Base-by-base conservation (phyloP, 1,140 invertebrate species). In the Dryas iulia region DNA sequence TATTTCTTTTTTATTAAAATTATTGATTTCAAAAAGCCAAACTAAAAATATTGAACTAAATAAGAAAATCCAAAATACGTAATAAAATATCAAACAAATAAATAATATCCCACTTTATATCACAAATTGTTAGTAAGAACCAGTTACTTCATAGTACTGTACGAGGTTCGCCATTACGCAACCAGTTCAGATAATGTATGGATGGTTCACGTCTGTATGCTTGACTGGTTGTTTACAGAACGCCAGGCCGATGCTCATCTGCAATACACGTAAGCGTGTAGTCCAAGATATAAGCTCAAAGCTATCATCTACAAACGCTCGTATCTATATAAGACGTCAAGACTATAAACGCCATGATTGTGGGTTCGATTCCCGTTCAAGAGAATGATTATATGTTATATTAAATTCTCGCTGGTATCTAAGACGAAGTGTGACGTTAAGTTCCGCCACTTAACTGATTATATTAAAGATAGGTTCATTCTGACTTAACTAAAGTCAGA, bases 221-320 rank as follows among this genome's bases (percentile, higher is more conserved):
- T 77, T 76, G 59, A 77, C 71, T 78, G 69, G 68, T 69, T 81
- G 74, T 84, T 81, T 82, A 76, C 77, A 74, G 72, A 81, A 67
- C 71, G 72, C 65, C 66, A 72, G 71, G 76, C 57, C 56, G 71
- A 72, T 69, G 64, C 73, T 69, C 59, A 69, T 69, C 67, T 59
- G 54, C 60, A 52, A 63, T 63, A 57, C 33, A 69, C 47, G 14
- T 18, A 28, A 25, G 31, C 39, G 11, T 31, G n/a, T 26, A 59
- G 69, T 59, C n/a, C 47, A 69, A 65, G 54, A 54, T 4, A 54
- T 26, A 63, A 59, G 0, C 30, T 26, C 8, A 4, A 59, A 31
- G 39, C 58, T 33, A 53, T 28, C 14, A n/a, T n/a, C n/a, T n/a
- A n/a, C 26, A 56, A 1, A 53, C 7, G 4, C 35, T 18, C n/a